phyloP scores from a whole-genome alignment of 2,888 invertebrate species.

The Sphinx pinastri region DNA sequence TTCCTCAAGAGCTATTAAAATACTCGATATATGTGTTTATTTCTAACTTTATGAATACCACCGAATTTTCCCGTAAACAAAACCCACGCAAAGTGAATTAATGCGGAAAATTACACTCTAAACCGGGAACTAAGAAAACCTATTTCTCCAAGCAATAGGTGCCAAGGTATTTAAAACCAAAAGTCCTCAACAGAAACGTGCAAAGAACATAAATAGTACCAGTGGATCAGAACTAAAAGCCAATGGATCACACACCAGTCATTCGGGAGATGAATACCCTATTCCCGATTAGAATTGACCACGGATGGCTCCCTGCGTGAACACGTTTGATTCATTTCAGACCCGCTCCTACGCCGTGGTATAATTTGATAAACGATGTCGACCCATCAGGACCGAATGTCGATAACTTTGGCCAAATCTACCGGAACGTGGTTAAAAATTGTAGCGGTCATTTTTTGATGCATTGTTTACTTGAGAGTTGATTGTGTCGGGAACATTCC shows the following conservation, averaged over 20 bases:
- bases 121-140: no score
- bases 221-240: background rate
- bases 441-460: background rate
- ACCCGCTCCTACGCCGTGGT: conserved; percentile 23
- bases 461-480: conserved; percentile 15
- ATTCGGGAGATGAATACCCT: conserved; percentile 35
- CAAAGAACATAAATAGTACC: background rate
- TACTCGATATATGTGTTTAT: background rate
- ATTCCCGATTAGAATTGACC: conserved; percentile 40
- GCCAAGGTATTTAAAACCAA: background rate
- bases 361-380: conserved; percentile 19
- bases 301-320: conserved; percentile 35
- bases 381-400: conserved; percentile 20
- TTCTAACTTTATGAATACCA: conserved; percentile 7
- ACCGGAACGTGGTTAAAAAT: conserved; percentile 18
- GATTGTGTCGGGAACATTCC: background rate
- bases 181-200: background rate
- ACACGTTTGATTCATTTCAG: conserved; percentile 39
- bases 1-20: background rate
- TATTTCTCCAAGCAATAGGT: no score
- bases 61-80: conserved; percentile 7
- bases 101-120: conserved; percentile 1
- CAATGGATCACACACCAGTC: background rate
- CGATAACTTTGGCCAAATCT: conserved; percentile 21
- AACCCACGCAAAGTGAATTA: background rate